Evolutionary conservation across 2,113 vertebrate genomes (phyloP).

Genomic region (Protomyctophum bolini): DNA sequence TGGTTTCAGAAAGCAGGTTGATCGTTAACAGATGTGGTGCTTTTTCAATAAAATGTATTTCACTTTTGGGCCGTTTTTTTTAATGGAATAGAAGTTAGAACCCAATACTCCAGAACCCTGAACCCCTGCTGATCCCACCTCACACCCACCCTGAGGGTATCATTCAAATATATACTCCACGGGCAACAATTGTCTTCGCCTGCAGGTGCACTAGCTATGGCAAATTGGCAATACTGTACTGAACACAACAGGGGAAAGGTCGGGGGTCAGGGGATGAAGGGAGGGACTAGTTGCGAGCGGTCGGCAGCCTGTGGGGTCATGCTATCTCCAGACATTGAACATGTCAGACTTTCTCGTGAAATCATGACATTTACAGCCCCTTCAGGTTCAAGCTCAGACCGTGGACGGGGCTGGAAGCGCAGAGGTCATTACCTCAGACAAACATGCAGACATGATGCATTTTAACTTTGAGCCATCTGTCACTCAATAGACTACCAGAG

Average conservation of each 20-base stretch:
- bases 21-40: slow-evolving; percentile 48
- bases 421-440: not conserved
- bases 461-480: no score
- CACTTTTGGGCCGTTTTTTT: slow-evolving; percentile 9
- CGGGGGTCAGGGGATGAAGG: slow-evolving; percentile 73
- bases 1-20: slow-evolving; percentile 26
- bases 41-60: slow-evolving; percentile 12
- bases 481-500: no score
- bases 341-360: not conserved
- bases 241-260: slow-evolving; percentile 53
- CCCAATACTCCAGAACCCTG: slow-evolving; percentile 3
- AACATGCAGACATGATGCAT: no score
- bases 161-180: slow-evolving; percentile 64
- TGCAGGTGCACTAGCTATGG: slow-evolving; percentile 74
- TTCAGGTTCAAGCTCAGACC: not conserved
- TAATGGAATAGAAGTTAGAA: not conserved
- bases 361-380: not conserved
- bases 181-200: slow-evolving; percentile 70
- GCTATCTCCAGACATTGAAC: slow-evolving; percentile 26
- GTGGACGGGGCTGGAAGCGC: not conserved
- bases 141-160: slow-evolving; percentile 36
- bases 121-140: not conserved
- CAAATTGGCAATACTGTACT: slow-evolving; percentile 68
- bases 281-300: slow-evolving; percentile 31
- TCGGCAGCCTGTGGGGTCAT: slow-evolving; percentile 27